A percentile compares a stretch with the other conserved stretches of the same genome.
phyloP scores from a whole-genome alignment of 2,113 vertebrate species.

The Gobiocypris rarus region DNA sequence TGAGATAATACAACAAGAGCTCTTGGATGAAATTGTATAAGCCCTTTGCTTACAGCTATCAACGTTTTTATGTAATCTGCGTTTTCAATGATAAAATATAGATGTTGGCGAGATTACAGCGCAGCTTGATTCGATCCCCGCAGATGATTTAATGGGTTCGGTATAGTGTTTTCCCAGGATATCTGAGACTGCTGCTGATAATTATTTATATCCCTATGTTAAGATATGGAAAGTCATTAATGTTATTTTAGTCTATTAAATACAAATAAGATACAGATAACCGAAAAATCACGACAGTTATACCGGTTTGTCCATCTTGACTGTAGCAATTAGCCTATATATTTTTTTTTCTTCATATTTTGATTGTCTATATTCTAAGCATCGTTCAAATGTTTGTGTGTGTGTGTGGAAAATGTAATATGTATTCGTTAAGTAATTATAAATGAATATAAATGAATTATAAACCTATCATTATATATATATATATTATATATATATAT shows the following conservation, averaged over 20 bases:
- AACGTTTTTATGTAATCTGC: constrained; percentile 68
- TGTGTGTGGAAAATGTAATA: neutral
- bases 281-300: neutral
- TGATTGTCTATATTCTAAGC: neutral
- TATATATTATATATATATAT: too few relatives aligned
- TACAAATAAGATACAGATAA: constrained; percentile 42
- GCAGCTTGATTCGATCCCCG: constrained; percentile 60
- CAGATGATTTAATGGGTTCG: constrained; percentile 57
- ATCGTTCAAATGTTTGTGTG: neutral
- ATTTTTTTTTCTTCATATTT: neutral
- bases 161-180: constrained; percentile 13
- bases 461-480: too few relatives aligned
- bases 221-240: constrained; percentile 54
- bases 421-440: neutral
- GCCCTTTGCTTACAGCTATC: constrained; percentile 63
- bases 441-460: too few relatives aligned
- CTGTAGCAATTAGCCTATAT: neutral
- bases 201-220: constrained; percentile 47
- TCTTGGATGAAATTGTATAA: constrained; percentile 62
- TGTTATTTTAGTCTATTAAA: constrained; percentile 58
- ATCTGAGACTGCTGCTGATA: constrained; percentile 53
- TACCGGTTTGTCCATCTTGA: neutral
- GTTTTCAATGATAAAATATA: constrained; percentile 67
- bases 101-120: constrained; percentile 53
- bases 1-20: constrained; percentile 76